These are phyloP conservation scores for Sprattus sprattus DNA, from an alignment of 2,113 vertebrate species.

Conservation along the genomic window DNA sequence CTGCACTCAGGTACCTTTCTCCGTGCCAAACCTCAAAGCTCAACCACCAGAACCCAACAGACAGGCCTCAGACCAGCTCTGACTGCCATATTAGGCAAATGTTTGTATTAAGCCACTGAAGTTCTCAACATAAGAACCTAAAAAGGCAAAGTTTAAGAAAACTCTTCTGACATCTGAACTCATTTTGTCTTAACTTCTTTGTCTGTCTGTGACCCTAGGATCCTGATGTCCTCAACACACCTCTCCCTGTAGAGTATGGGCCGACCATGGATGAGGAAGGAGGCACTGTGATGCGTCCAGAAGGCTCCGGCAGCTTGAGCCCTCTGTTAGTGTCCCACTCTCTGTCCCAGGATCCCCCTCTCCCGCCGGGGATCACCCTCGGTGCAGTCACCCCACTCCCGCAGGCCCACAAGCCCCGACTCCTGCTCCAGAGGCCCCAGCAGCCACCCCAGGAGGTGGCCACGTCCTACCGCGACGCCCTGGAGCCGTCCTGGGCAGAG, in stretches of 20 bases:
- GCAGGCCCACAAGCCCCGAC: conserved; percentile 62
- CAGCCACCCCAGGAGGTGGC: conserved; percentile 71
- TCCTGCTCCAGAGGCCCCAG: conserved; percentile 61
- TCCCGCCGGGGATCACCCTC: conserved; percentile 49
- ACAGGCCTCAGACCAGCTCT: neutral
- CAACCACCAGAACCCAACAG: neutral
- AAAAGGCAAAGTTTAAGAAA: neutral
- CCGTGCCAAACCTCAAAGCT: too few relatives aligned
- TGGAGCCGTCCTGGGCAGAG: conserved; percentile 70
- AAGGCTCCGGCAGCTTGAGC: conserved; percentile 69
- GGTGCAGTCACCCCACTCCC: conserved; percentile 40
- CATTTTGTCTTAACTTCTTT: neutral
- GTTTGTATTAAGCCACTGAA: neutral
- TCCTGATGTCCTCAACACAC: conserved; percentile 86
- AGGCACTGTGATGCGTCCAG: conserved; percentile 66
- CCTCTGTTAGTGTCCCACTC: conserved; percentile 72
- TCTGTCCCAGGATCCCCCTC: conserved; percentile 58
- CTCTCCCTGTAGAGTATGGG: conserved; percentile 79
- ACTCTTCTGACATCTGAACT: neutral
- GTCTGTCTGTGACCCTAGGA: conserved; percentile 68
- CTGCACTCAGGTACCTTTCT: conserved; percentile 80
- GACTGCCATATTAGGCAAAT: neutral
- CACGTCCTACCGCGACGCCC: conserved; percentile 67
- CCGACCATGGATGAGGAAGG: conserved; percentile 79
- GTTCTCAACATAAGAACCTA: too few relatives aligned